Base-by-base conservation (phyloP, 2,888 invertebrate species). In the Calliphora vomitoria region DNA sequence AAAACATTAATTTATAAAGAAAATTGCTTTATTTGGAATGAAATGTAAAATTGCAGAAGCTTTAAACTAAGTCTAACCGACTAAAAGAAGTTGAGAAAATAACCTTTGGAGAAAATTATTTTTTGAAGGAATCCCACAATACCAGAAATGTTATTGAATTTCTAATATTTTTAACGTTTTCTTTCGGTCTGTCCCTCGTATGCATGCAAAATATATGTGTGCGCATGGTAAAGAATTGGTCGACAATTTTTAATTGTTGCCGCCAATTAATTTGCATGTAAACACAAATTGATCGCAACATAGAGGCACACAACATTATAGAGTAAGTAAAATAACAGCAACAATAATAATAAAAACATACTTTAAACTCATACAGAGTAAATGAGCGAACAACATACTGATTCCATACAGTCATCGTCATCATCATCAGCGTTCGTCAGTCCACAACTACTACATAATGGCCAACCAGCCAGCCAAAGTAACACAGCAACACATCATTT, bases 211-310 rank as follows among this genome's bases (percentile, higher is more conserved):
- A 35, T 35, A 25, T 35, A 35, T 35, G 35, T 35, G 3, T 35
- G 35, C 35, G 20, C 38, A 83, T 64, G 35, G 44, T 31, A 71
- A 55, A 64, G 76, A 83, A 85, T 69, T 85, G 80, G 68, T 82
- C 85, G 85, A 87, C 85, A 87, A 82, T 81, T 89, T 89, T 89
- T 89, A 89, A 89, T 88, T 89, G 88, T 86, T 85, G 83, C 87
- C 86, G 81, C 88, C 86, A 89, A 88, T 89, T 88, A 88, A 88
- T 89, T 90, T 90, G 90, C 89, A 89, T 90, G 89, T 89, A 90
- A 90, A 90, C 90, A 89, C 90, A 90, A 90, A 90, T 90, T 90
- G 90, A 89, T 86, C 88, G 82, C 88, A 90, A 87, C 85, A 87
- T 87, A 66, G 78, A 76, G 78, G 82, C 87, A 78, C 78, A 82